A percentile compares a stretch with the other conserved stretches of the same genome.
Evolutionary conservation across 2,888 invertebrate species (phyloP).

Genomic region (Ochropleura leucogaster): DNA sequence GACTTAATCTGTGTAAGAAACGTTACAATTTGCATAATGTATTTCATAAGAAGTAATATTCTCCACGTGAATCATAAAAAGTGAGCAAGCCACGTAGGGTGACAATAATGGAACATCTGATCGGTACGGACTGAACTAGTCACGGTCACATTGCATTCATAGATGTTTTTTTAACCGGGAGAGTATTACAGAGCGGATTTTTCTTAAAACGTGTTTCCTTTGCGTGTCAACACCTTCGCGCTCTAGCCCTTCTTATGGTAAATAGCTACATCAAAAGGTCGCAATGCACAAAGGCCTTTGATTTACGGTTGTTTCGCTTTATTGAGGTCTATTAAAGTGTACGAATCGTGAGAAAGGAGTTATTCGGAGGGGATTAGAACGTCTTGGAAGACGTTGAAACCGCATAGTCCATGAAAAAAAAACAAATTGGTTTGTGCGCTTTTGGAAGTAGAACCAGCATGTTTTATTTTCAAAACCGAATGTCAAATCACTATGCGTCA

Average conservation of each 20-base stretch:
- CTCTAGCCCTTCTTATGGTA: slow-evolving; percentile 88
- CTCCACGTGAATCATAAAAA: slow-evolving; percentile 52
- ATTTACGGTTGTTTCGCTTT: slow-evolving; percentile 87
- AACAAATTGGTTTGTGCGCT: not conserved
- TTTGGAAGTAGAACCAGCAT: not conserved
- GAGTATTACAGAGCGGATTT: slow-evolving; percentile 60
- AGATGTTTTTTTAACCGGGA: slow-evolving; percentile 62
- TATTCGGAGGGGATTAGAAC: slow-evolving; percentile 77
- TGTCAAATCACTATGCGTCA: not conserved
- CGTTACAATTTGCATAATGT: slow-evolving; percentile 64
- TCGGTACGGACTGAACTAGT: slow-evolving; percentile 76
- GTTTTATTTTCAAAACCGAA: not conserved
- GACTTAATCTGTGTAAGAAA: slow-evolving; percentile 68
- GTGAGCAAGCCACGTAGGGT: slow-evolving; percentile 64
- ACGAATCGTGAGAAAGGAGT: slow-evolving; percentile 87
- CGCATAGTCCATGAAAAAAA: slow-evolving; percentile 24
- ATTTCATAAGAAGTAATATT: slow-evolving; percentile 35
- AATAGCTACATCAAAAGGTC: slow-evolving; percentile 85
- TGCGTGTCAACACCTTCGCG: slow-evolving; percentile 89
- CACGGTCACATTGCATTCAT: slow-evolving; percentile 74
- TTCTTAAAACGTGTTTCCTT: slow-evolving; percentile 83
- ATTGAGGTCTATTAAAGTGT: slow-evolving; percentile 86
- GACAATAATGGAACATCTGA: slow-evolving; percentile 76
- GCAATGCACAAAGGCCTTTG: slow-evolving; percentile 83
- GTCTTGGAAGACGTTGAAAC: slow-evolving; percentile 79